These are phyloP conservation scores for Ophiothrix spiculata DNA, from an alignment of 35 echinoderm and acorn worm species.

Conservation along the genomic window DNA sequence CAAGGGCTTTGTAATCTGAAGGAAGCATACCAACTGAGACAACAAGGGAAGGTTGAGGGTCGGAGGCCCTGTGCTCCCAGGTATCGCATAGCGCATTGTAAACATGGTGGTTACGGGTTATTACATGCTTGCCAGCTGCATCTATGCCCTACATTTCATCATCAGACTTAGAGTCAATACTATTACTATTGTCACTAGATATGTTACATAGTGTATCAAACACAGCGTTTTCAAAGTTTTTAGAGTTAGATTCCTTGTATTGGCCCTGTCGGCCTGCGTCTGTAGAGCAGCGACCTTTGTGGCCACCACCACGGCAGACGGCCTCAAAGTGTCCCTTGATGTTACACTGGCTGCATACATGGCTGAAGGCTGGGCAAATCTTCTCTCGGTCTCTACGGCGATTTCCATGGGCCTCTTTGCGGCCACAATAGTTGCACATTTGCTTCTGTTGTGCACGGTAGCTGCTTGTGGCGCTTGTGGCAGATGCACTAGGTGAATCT, in stretches of 20 bases:
- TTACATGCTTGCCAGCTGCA: too few species aligned
- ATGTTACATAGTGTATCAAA: neutral
- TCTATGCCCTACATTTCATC: too few species aligned
- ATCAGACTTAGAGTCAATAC: too few species aligned
- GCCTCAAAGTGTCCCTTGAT: constrained; percentile 15
- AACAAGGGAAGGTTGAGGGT: too few species aligned
- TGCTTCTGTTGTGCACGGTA: constrained; percentile 13
- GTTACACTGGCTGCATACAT: constrained; percentile 22
- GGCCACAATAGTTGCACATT: constrained; percentile 28
- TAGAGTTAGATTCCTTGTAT: neutral
- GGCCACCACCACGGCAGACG: constrained; percentile 6
- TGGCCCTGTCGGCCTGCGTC: neutral
- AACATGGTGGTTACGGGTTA: too few species aligned
- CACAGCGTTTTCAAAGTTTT: neutral
- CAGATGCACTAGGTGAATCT: neutral
- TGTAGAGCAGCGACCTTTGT: neutral
- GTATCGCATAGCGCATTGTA: too few species aligned
- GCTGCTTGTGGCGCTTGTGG: neutral
- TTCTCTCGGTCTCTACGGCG: constrained; percentile 8
- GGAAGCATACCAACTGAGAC: too few species aligned
- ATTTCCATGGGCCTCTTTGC: neutral
- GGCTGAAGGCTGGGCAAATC: constrained; percentile 10
- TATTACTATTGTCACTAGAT: too few species aligned
- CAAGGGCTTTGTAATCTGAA: too few species aligned
- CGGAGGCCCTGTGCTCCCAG: too few species aligned